Conservation (phyloP, 2,113 vertebrate genomes). For the Elephas maximus region DNA sequence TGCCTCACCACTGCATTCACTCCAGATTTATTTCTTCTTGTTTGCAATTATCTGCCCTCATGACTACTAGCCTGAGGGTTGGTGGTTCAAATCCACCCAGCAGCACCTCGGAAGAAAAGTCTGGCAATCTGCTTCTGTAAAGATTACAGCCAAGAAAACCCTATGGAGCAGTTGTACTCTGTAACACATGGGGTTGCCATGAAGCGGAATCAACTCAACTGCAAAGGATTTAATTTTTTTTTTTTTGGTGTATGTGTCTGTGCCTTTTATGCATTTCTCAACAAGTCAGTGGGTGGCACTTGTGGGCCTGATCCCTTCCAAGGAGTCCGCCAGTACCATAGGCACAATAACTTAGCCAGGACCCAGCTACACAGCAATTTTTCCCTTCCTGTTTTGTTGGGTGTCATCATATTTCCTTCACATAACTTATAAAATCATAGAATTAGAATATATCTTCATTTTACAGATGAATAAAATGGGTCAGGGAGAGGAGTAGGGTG, state of each 20-base stretch:
- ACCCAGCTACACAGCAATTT: background rate
- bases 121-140: no score
- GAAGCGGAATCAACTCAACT: no score
- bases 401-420: conserved; percentile 15
- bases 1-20: background rate
- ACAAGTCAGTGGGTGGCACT: background rate
- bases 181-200: no score
- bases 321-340: background rate
- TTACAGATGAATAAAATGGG: conserved; percentile 13
- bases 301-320: background rate
- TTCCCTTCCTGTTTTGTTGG: background rate
- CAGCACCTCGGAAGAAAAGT: no score
- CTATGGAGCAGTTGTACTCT: no score
- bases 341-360: background rate
- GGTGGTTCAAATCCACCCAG: no score
- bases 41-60: background rate
- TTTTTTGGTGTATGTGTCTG: background rate
- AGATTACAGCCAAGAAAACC: no score
- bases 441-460: conserved; percentile 26
- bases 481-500: background rate
- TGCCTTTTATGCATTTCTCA: background rate
- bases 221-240: no score
- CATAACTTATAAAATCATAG: background rate
- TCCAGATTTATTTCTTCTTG: conserved; percentile 28
- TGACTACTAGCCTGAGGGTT: no score